phyloP scores from a whole-genome alignment of 2,888 invertebrate genomes.

The Ametastegia equiseti region DNA sequence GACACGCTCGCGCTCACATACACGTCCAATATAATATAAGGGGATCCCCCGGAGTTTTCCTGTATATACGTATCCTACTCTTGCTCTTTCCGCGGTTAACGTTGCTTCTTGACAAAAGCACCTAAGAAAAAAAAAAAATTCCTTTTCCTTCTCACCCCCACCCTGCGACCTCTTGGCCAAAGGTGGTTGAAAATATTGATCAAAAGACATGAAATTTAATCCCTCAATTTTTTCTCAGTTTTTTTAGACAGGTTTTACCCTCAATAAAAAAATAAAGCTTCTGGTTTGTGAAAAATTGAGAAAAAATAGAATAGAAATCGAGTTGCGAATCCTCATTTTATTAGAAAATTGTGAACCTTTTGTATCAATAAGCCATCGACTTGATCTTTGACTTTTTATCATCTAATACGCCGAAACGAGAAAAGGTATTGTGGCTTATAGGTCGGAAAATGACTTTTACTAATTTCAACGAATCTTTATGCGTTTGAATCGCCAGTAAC shows the following conservation, averaged over 20 bases:
- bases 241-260: not conserved
- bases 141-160: not conserved
- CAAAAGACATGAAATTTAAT: not conserved
- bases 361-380: too few relatives aligned
- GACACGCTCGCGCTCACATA: constrained; percentile 38
- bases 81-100: not conserved
- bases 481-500: too few relatives aligned
- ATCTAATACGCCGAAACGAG: too few relatives aligned
- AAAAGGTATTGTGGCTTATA: too few relatives aligned
- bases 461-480: too few relatives aligned
- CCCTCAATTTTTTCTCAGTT: not conserved
- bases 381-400: too few relatives aligned
- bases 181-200: not conserved
- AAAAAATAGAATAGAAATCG: too few relatives aligned
- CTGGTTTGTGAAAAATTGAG: too few relatives aligned
- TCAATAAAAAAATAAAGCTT: not conserved
- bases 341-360: too few relatives aligned
- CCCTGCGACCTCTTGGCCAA: not conserved
- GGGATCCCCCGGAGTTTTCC: not conserved
- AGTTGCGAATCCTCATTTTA: too few relatives aligned
- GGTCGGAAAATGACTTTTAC: too few relatives aligned
- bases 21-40: constrained; percentile 1
- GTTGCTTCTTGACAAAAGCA: not conserved
- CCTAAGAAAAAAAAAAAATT: not conserved
- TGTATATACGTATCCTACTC: too few relatives aligned